Conservation (phyloP, 1,140 invertebrate genomes). For the Dolichoris vasculosae region DNA sequence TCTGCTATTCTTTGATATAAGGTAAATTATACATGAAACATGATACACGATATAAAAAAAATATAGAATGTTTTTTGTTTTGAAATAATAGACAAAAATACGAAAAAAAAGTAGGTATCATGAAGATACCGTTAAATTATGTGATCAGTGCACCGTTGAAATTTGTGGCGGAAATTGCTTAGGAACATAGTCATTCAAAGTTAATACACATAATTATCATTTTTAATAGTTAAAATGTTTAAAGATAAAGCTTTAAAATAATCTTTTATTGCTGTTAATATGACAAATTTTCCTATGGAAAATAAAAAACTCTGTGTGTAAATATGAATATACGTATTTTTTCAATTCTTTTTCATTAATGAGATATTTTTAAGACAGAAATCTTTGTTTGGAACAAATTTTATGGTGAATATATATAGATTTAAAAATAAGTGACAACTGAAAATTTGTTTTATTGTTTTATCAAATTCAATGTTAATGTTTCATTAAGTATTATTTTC, state of each 20-base stretch:
- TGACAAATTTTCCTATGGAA: not conserved
- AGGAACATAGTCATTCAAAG: conserved; percentile 56
- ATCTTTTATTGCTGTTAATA: conserved; percentile 35
- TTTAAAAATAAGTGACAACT: conserved; percentile 29
- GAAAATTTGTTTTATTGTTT: conserved; percentile 31
- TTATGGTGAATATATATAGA: too few species aligned
- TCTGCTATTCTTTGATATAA: conserved; percentile 21
- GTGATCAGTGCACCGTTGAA: conserved; percentile 60
- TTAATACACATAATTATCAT: conserved; percentile 33
- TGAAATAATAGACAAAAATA: conserved; percentile 53
- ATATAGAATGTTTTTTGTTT: conserved; percentile 61
- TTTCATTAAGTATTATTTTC: conserved; percentile 5
- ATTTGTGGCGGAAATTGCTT: conserved; percentile 65
- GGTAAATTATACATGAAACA: conserved; percentile 53
- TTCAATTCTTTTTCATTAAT: conserved; percentile 19
- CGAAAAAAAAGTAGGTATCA: conserved; percentile 56
- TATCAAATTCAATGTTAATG: not conserved
- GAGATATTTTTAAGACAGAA: not conserved
- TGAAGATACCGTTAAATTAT: conserved; percentile 54
- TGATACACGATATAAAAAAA: conserved; percentile 55
- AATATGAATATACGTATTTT: conserved; percentile 31
- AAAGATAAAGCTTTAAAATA: conserved; percentile 24
- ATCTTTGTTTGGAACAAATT: conserved; percentile 10
- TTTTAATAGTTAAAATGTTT: conserved; percentile 29
- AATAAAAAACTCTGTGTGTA: conserved; percentile 10